Evolutionary conservation across 2,888 invertebrate genomes (phyloP).

Genomic region (Eupeodes latifasciatus): DNA sequence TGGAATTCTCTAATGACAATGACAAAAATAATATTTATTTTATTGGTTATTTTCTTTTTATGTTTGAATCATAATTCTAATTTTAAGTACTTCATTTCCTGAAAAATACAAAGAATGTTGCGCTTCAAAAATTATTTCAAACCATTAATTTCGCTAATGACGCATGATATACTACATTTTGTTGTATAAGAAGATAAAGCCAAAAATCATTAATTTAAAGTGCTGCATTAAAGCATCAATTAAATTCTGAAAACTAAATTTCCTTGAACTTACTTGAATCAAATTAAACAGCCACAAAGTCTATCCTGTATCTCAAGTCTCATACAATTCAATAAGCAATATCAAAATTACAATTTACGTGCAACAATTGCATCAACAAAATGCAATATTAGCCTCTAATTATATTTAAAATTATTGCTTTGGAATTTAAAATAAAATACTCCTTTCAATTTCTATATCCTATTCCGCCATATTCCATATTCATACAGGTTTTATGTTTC

Average conservation of each 20-base stretch:
- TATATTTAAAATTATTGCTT: not conserved
- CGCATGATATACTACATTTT: not conserved
- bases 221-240: not conserved
- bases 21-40: not conserved
- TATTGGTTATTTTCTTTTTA: not conserved
- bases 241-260: too few species aligned
- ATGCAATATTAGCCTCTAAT: not conserved
- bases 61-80: not conserved
- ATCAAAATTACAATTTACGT: not conserved
- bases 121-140: slow-evolving; percentile 2
- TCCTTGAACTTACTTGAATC: too few species aligned
- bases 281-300: too few species aligned
- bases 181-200: not conserved
- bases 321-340: not conserved
- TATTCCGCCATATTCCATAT: not conserved
- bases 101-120: not conserved
- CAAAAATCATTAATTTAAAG: not conserved
- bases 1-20: not conserved
- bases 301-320: too few species aligned
- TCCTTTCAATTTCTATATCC: not conserved
- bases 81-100: slow-evolving; percentile 19
- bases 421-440: not conserved
- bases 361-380: not conserved
- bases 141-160: not conserved
- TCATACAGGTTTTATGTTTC: not conserved